Conservation (phyloP, 2,113 vertebrate species). For the Lanius collurio region DNA sequence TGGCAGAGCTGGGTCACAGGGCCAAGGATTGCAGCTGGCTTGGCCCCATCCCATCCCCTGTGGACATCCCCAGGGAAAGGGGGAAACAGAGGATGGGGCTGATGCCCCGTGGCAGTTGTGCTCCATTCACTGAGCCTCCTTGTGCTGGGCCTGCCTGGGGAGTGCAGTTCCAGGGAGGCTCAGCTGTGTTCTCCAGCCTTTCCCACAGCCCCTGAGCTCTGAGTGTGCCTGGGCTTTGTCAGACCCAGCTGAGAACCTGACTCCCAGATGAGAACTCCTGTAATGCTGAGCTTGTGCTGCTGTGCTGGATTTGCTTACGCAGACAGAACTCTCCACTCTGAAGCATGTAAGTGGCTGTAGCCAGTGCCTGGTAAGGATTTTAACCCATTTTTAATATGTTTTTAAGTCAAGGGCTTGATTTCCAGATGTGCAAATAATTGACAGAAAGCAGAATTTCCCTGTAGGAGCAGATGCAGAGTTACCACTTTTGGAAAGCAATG, state of each 20-base stretch:
- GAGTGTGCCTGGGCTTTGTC: neutral
- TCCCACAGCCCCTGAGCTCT: neutral
- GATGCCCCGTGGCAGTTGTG: fast-evolving
- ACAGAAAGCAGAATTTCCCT: neutral
- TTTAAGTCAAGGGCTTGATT: neutral
- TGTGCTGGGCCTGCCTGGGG: neutral
- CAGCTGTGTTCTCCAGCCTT: neutral
- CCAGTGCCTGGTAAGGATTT: neutral
- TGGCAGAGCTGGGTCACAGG: neutral
- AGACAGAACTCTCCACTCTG: neutral
- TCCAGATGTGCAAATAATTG: neutral
- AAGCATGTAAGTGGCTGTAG: neutral
- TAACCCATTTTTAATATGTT: neutral
- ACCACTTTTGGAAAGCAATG: neutral
- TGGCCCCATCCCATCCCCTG: neutral
- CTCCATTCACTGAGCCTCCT: neutral
- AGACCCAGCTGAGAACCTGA: neutral
- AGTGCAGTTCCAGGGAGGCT: neutral
- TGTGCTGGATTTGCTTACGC: neutral
- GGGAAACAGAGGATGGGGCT: too few relatives aligned
- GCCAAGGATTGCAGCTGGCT: fast-evolving
- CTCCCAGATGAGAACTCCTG: neutral
- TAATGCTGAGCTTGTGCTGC: neutral
- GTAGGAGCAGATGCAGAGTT: neutral
- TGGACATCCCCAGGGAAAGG: too few relatives aligned